Conservation (phyloP, 2,888 invertebrate genomes). For the Oligia fasciuncula region DNA sequence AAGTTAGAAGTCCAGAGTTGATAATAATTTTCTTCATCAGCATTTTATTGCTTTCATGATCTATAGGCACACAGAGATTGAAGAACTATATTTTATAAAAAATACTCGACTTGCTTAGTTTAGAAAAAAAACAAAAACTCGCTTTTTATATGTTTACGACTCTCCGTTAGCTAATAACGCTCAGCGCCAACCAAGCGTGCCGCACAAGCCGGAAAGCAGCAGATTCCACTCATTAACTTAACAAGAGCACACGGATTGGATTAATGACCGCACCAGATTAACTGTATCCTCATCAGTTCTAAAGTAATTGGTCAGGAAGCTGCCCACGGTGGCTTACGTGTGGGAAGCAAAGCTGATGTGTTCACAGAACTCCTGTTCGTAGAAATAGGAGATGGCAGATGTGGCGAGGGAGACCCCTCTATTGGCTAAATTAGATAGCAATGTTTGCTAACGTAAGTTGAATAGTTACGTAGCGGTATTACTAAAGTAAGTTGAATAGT, state of each 20-base stretch:
- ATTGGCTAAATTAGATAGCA: background rate
- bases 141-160: background rate
- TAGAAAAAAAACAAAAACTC: background rate
- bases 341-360: constrained; percentile 10
- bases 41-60: background rate
- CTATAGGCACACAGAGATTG: background rate
- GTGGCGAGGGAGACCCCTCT: background rate
- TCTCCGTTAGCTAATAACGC: background rate
- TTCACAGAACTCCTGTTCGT: background rate
- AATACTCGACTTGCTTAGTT: background rate
- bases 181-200: background rate
- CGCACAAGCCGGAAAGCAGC: background rate
- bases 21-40: background rate
- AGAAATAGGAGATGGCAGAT: constrained; percentile 16
- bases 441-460: background rate
- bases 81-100: background rate
- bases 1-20: background rate
- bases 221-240: constrained; percentile 24
- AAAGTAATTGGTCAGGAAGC: constrained; percentile 45
- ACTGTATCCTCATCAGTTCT: constrained; percentile 41
- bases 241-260: constrained; percentile 4
- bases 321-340: constrained; percentile 2
- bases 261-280: constrained; percentile 44
- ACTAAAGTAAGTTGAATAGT: too few relatives aligned
- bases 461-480: too few relatives aligned